Evolutionary conservation across 2,113 vertebrate genomes (phyloP).

Genomic region (Zosterops japonicus): DNA sequence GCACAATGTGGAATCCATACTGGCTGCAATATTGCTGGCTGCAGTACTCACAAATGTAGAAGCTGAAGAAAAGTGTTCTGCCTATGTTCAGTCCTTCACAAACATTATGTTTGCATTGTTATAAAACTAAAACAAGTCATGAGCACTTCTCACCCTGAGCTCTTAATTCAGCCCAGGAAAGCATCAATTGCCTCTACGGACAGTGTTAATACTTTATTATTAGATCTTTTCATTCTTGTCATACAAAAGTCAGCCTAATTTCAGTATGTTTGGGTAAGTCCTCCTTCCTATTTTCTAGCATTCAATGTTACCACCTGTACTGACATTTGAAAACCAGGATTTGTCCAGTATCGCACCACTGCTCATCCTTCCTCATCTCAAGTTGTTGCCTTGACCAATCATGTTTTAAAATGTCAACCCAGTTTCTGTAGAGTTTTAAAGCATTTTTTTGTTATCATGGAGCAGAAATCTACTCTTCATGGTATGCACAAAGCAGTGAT

Average conservation of each 20-base stretch:
- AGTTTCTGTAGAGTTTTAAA: neutral
- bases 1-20: neutral
- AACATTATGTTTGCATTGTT: neutral
- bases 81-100: neutral
- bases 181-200: neutral
- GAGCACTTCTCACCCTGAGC: neutral
- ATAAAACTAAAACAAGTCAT: neutral
- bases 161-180: neutral
- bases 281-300: neutral
- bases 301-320: neutral
- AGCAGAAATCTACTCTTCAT: neutral
- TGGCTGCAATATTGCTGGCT: neutral
- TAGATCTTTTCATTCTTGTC: neutral
- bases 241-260: neutral
- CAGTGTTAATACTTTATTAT: neutral
- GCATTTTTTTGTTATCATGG: neutral
- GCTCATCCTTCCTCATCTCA: neutral
- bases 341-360: neutral
- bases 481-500: neutral
- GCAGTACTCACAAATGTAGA: neutral
- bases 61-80: neutral
- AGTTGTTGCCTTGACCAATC: neutral
- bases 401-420: neutral
- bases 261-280: neutral
- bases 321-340: neutral